Evolutionary conservation across 2,113 vertebrate species (phyloP), one percentile per base, ranked within the genome.

Genomic region (Melanostigma gelatinosum): DNA sequence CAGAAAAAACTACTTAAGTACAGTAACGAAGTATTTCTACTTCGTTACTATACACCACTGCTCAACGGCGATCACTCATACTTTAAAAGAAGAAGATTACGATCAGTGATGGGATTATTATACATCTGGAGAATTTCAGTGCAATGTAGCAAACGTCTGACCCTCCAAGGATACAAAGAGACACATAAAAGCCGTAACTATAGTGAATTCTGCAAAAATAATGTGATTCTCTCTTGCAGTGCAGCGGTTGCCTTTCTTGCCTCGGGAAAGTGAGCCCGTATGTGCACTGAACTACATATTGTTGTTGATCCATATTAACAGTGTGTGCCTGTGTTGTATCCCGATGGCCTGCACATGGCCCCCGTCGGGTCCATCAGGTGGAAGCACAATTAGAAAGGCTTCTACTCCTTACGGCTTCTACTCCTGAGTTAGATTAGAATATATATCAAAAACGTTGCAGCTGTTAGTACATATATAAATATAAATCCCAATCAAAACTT

Each of bases 191-290:
- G 27, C 52, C 58, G 72, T 83, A 88, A 54, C 75, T 64, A 81
- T 80, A 72, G 65, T 58, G 72, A 90, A 68, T 73, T 57, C 68
- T 62, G 55, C 60, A 65, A 48, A 20, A 71, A 74, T 60, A 29
- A 69, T 70, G 40, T 20, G 16, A n/a, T 65, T 50, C 46, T 58
- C 42, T 9, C 38, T 73, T 72, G 36, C 24, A 44, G 46, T 42
- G 10, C 58, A 57, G 60, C 32, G 13, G 55, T 40, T 79, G 54
- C 50, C 55, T 80, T 75, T 72, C 69, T 50, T 61, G 69, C 85
- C 44, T 57, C 32, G 42, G 71, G 58, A 62, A 20, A 65, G 60
- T 73, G 34, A 85, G 40, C 24, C 44, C n/a, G 15, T 13, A 40
- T 83, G 57, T 72, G 55, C 55, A 72, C n/a, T 77, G 67, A 36